Evolutionary conservation across 2,888 invertebrate genomes (phyloP), one percentile per base, ranked within the genome.

Genomic region (Chorisops tibialis): DNA sequence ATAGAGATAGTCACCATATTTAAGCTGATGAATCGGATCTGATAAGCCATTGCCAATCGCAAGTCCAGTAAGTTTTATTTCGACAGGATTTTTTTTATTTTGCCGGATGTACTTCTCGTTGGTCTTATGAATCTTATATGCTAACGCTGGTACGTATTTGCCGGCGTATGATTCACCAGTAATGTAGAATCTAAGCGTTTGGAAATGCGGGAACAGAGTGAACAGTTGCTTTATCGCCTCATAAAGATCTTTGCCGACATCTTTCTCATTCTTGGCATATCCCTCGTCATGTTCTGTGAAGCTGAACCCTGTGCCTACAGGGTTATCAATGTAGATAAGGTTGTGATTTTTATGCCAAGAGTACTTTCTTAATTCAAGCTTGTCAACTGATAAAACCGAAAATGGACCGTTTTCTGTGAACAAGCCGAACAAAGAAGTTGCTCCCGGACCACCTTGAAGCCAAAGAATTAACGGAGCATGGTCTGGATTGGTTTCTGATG

Each of bases 101-200:
- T 38, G 12, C 6, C 74, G 16, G 9, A 69, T 61, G 4, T 37
- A 24, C 3, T 74, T 72, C 11, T 74, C 70, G 52, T 74, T 79
- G 43, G 80, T 75, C 75, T 79, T 78, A 19, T 79, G 78, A 50
- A 84, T 83, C 74, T 80, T 83, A 65, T 79, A 80, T n/a, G 75
- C 81, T 39, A 84, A 79, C 0, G 93, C 90, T 1, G 95, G 95
- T 0, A 85, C 83, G 74, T 85, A 85, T 68, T 85, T 85, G 0
- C 95, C 94, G 45, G 85, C 93, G 73, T 94, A 94, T 0, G 93
- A 93, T 79, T 96, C 95, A 1, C 96, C 96, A 0, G 91, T 87
- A 0, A 93, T 85, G 79, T 86, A 96, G 75, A 96, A 94, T 54
- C 88, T 88, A 69, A 87, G 88, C 1, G 79, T 72, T 70, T 85